Evolutionary conservation across 1,140 invertebrate species (phyloP).

Genomic region (Cryptotermes secundus): DNA sequence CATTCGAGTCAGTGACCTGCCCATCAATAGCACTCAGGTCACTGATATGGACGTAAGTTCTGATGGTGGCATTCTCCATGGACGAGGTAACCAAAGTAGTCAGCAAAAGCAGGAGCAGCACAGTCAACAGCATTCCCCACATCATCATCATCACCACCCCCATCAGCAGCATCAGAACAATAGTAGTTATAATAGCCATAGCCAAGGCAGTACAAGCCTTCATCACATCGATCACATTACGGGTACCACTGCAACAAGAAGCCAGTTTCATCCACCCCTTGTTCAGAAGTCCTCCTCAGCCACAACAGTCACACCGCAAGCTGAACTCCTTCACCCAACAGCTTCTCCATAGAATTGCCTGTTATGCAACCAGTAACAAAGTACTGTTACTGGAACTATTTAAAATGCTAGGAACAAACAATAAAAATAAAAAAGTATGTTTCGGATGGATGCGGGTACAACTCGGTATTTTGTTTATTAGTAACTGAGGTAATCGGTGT

Average conservation of each 20-base stretch:
- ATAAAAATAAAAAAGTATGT: conserved; percentile 20
- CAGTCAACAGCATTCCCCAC: not conserved
- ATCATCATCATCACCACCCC: not conserved
- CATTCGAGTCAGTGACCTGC: not conserved
- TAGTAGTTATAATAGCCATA: conserved; percentile 13
- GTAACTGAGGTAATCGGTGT: conserved; percentile 20
- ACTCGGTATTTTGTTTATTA: conserved; percentile 21
- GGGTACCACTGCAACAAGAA: conserved; percentile 11
- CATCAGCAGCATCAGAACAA: not conserved
- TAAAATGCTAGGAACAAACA: not conserved
- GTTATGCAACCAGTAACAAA: not conserved
- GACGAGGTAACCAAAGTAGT: not conserved
- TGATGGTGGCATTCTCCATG: not conserved
- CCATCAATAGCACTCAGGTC: not conserved
- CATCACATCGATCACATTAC: conserved; percentile 2
- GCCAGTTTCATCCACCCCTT: conserved; percentile 7
- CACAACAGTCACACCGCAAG: not conserved
- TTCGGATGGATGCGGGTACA: conserved; percentile 30
- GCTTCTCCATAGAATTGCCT: not conserved
- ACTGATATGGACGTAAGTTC: conserved; percentile 15
- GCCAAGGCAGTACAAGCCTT: not conserved
- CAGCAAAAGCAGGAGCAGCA: not conserved
- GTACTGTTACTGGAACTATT: not conserved
- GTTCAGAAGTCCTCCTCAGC: not conserved
- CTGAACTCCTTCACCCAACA: not conserved